phyloP scores from a whole-genome alignment of 2,888 invertebrate genomes.

The Aphrophora alni region DNA sequence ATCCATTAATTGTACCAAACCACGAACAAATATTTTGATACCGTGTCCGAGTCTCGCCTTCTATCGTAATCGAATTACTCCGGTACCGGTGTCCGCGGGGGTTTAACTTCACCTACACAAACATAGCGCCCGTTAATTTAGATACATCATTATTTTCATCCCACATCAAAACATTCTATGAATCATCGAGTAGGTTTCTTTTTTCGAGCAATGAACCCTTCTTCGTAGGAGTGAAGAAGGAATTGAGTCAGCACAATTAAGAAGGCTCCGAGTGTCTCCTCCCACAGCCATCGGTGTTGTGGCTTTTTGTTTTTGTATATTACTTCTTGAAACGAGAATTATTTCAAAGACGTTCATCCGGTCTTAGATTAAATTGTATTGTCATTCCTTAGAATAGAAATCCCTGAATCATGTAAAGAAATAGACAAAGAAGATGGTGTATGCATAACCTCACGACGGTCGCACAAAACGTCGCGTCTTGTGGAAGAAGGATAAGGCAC shows the following conservation, averaged over 20 bases:
- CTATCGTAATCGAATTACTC: not conserved
- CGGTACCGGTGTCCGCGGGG: not conserved
- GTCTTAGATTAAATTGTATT: not conserved
- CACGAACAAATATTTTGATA: not conserved
- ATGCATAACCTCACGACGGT: no score
- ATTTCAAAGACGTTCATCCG: not conserved
- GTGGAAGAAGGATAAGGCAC: no score
- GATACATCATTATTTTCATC: not conserved
- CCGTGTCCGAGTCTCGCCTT: not conserved
- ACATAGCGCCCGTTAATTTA: not conserved
- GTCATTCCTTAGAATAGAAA: not conserved
- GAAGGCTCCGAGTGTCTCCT: not conserved
- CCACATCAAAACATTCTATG: not conserved
- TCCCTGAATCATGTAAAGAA: not conserved
- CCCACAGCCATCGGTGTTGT: not conserved
- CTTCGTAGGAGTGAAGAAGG: not conserved
- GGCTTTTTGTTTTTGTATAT: not conserved
- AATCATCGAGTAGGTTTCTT: constrained; percentile 2
- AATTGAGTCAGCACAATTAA: not conserved
- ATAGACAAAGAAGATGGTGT: no score
- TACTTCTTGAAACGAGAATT: not conserved
- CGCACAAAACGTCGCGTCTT: no score
- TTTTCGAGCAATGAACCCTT: not conserved
- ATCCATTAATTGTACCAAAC: not conserved
- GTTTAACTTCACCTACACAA: not conserved